These are phyloP conservation scores for Pelochelys cantorii DNA, from an alignment of 2,797 vertebrate genomes.

Conservation along the genomic window DNA sequence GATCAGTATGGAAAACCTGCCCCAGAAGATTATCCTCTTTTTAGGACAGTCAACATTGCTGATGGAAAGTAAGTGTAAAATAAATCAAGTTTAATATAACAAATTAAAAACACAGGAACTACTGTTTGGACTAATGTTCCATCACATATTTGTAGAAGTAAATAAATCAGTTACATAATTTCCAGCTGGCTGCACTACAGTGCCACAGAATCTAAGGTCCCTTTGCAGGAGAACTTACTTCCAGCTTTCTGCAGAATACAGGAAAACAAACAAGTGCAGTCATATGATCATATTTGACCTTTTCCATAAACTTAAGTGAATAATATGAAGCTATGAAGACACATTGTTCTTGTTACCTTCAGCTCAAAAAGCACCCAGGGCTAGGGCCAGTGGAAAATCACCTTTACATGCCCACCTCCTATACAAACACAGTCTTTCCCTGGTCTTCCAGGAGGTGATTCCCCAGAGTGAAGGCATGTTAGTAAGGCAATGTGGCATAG, in stretches of 20 bases:
- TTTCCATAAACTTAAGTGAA: neutral
- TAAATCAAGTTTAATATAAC: neutral
- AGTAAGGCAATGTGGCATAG: neutral
- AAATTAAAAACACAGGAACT: neutral
- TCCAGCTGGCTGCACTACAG: neutral
- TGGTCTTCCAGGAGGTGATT: neutral
- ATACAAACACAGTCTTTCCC: neutral
- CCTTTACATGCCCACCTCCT: neutral
- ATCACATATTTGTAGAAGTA: neutral
- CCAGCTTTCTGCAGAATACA: neutral
- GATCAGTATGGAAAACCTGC: slow-evolving; percentile 94
- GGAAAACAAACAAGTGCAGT: neutral
- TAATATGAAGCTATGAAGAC: neutral
- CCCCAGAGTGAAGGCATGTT: neutral
- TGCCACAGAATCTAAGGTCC: neutral
- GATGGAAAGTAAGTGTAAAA: slow-evolving; percentile 94
- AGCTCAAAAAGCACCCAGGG: neutral
- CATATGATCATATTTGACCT: neutral
- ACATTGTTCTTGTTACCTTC: neutral
- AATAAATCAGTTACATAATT: neutral
- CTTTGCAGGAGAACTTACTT: neutral
- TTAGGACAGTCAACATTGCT: slow-evolving; percentile 91
- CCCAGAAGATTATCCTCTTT: slow-evolving; percentile 95
- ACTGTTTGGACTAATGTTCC: neutral
- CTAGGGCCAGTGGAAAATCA: neutral